Evolutionary conservation across 2,113 vertebrate species (phyloP).

Genomic region (Chinchilla lanigera): DNA sequence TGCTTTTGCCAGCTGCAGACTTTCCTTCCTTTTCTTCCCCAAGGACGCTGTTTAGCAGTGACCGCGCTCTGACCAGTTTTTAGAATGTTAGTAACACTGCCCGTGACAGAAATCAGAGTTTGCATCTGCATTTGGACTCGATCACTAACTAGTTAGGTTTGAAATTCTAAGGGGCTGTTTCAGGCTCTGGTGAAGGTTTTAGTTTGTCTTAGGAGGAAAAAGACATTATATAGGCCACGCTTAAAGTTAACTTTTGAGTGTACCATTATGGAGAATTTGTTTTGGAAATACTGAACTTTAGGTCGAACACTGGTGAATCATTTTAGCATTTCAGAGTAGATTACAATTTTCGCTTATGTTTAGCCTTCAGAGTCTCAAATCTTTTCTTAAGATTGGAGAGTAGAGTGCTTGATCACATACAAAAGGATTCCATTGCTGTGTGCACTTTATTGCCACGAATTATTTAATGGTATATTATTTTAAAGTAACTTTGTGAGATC

Average conservation of each 20-base stretch:
- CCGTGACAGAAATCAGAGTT: background rate
- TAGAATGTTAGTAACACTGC: slow-evolving; percentile 42
- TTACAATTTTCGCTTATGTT: slow-evolving; percentile 18
- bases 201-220: slow-evolving; percentile 4
- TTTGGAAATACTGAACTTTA: slow-evolving; percentile 9
- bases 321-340: slow-evolving; percentile 29
- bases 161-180: slow-evolving; percentile 28
- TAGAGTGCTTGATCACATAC: background rate
- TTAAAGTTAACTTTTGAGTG: slow-evolving; percentile 22
- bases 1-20: slow-evolving; percentile 15
- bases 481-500: background rate
- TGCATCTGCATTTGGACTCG: background rate
- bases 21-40: slow-evolving; percentile 1
- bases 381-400: background rate
- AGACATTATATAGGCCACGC: background rate
- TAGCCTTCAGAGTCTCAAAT: slow-evolving; percentile 23
- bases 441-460: background rate
- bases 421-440: background rate
- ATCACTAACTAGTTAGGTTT: background rate
- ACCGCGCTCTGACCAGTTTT: slow-evolving; percentile 19
- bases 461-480: slow-evolving; percentile 46
- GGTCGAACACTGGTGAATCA: slow-evolving; percentile 1
- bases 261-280: slow-evolving; percentile 14
- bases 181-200: background rate
- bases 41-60: slow-evolving; percentile 57